Conservation (phyloP, 2,113 vertebrate species). For the Galeopterus variegatus region DNA sequence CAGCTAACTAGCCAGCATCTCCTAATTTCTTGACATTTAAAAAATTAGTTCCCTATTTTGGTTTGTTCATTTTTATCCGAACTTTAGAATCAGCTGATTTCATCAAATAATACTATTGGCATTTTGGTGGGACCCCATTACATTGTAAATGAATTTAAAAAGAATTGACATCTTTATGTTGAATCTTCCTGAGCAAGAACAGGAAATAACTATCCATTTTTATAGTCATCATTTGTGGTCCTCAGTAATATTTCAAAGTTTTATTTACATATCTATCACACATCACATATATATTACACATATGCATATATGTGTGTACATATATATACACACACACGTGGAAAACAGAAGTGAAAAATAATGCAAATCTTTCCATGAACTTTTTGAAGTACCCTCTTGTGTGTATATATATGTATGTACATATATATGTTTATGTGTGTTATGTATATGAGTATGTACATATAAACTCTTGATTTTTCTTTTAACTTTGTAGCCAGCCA, state of each 20-base stretch:
- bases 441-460: neutral
- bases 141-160: slow-evolving; percentile 30
- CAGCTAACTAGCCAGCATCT: too few species aligned
- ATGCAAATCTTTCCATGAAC: too few species aligned
- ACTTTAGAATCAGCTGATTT: slow-evolving; percentile 45
- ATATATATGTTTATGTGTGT: neutral
- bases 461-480: neutral
- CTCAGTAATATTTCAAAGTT: slow-evolving; percentile 22
- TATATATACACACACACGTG: neutral
- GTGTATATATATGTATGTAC: neutral
- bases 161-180: neutral
- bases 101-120: neutral
- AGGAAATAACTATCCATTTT: neutral
- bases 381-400: too few species aligned
- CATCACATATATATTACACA: too few species aligned
- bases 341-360: too few species aligned
- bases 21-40: slow-evolving; percentile 46
- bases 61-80: slow-evolving; percentile 34
- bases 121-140: neutral
- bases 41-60: slow-evolving; percentile 11
- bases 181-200: neutral
- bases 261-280: neutral
- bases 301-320: neutral
- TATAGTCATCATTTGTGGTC: neutral
- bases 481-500: slow-evolving; percentile 53